Conservation (phyloP, 2,797 vertebrate species). For the Squalus acanthias region DNA sequence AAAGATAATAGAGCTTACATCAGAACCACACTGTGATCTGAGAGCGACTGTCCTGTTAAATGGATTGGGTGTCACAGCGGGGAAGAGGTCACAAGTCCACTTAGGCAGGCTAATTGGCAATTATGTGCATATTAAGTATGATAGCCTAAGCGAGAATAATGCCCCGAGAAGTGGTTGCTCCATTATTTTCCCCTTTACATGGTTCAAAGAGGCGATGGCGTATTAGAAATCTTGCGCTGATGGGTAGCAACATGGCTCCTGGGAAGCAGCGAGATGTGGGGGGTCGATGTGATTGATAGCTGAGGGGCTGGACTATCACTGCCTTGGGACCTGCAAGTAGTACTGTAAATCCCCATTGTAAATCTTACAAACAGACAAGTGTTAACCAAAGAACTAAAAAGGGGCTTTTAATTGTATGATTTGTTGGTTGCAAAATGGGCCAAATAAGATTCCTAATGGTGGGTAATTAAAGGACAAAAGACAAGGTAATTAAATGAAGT, state of each 20-base stretch:
- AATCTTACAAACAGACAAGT: conserved; percentile 25
- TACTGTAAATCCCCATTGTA: conserved; percentile 19
- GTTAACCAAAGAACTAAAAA: not conserved
- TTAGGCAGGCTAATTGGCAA: conserved; percentile 81
- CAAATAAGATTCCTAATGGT: conserved; percentile 5
- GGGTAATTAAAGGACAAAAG: conserved; percentile 7
- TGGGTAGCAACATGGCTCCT: not conserved
- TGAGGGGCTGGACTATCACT: not conserved
- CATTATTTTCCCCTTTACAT: conserved; percentile 34
- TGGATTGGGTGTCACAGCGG: conserved; percentile 83
- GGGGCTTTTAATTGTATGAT: not conserved
- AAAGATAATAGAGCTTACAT: conserved; percentile 84
- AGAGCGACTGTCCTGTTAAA: conserved; percentile 63
- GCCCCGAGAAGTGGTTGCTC: not conserved
- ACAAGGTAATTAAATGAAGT: not conserved
- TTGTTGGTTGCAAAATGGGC: not conserved
- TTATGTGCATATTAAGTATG: conserved; percentile 62
- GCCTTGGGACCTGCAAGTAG: not conserved
- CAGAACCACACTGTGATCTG: conserved; percentile 81
- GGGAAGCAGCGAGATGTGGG: not conserved
- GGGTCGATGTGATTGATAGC: not conserved
- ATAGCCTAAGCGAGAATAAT: conserved; percentile 41
- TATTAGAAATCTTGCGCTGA: not conserved
- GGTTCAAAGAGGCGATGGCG: conserved; percentile 21
- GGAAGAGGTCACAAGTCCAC: conserved; percentile 85